A percentile compares a stretch with the other conserved stretches of the same genome.
These are phyloP conservation scores for Hyperoplus lanceolatus DNA, from an alignment of 2,797 vertebrate genomes.

Conservation along the genomic window DNA sequence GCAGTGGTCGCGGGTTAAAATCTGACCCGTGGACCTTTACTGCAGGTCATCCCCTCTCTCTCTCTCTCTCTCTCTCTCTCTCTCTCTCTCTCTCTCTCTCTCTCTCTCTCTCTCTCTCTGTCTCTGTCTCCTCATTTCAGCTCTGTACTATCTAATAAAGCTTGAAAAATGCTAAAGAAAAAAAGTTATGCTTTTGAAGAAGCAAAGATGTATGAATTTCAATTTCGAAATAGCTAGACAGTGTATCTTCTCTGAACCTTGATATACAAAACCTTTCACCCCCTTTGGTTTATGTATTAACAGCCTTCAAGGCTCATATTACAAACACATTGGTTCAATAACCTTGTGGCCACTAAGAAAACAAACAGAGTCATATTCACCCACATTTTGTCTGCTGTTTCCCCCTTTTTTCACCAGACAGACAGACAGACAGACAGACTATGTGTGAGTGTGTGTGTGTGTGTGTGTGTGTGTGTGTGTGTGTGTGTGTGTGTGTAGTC, in stretches of 20 bases:
- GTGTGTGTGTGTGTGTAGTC: no score
- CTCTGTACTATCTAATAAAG: no score
- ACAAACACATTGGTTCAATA: conserved; percentile 45
- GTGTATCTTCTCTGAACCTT: neutral
- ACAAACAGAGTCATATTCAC: conserved; percentile 32
- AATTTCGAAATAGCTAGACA: conserved; percentile 3
- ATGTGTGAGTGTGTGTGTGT: no score
- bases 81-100: no score
- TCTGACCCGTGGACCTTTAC: no score
- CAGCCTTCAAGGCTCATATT: neutral
- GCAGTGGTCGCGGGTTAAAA: no score
- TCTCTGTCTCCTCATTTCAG: no score
- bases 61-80: no score
- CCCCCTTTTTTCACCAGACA: neutral
- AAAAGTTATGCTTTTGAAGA: neutral
- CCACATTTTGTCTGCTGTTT: neutral
- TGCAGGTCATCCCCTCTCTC: no score
- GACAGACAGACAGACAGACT: conserved; percentile 8
- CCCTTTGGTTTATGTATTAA: conserved; percentile 32
- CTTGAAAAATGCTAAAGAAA: no score
- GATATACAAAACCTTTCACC: conserved; percentile 7
- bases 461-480: no score
- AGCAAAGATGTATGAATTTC: neutral
- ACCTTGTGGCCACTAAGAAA: conserved; percentile 38
- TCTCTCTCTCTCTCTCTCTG: no score